Conservation (phyloP, 37 sponge, comb jelly and placozoan genomes). For the Halichondria panicea region DNA sequence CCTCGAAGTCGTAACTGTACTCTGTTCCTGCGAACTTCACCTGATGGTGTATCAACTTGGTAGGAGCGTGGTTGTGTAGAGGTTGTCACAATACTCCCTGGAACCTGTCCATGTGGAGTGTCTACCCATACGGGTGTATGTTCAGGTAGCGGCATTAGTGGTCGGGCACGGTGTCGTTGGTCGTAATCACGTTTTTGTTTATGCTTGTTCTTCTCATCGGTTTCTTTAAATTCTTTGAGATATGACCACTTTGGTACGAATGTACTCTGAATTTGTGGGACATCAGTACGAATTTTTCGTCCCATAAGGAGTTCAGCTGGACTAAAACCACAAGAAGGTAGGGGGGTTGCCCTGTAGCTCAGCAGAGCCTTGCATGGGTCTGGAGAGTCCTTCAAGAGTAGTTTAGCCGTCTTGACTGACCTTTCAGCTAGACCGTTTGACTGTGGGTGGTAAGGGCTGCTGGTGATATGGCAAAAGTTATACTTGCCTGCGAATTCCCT, state of each 20-base stretch:
- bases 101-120: background rate
- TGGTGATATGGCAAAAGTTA: constrained; percentile 10
- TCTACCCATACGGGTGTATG: background rate
- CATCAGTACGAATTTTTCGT: constrained; percentile 1
- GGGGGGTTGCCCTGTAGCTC: constrained; percentile 36
- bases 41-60: background rate
- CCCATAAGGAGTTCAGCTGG: constrained; percentile 51
- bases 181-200: constrained; percentile 35
- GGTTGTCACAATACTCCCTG: background rate
- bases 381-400: constrained; percentile 4
- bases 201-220: background rate
- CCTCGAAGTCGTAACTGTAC: too few species aligned
- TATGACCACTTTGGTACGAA: constrained; percentile 35
- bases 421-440: constrained; percentile 26
- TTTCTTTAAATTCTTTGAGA: constrained; percentile 1
- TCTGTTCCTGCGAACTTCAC: constrained; percentile 1
- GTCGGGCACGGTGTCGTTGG: constrained; percentile 1
- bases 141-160: background rate
- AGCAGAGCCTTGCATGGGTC: constrained; percentile 33
- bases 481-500: constrained; percentile 3
- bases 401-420: constrained; percentile 38
- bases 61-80: background rate
- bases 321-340: constrained; percentile 29
- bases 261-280: constrained; percentile 9
- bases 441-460: constrained; percentile 14